These are phyloP conservation scores for Chesias legatella DNA, from an alignment of 2,888 invertebrate genomes.

Conservation along the genomic window DNA sequence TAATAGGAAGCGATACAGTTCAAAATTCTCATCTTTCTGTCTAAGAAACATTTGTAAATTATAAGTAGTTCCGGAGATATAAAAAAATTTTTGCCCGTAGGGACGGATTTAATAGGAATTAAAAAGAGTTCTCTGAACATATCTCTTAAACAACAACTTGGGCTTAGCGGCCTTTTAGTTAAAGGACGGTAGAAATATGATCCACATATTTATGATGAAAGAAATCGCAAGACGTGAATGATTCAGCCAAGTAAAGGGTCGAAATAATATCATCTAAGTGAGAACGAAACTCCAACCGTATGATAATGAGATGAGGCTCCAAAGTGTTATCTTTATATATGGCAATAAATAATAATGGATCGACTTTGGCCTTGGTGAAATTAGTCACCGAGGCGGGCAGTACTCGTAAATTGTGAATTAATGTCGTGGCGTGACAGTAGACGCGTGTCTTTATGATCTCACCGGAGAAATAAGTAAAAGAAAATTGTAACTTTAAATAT, in stretches of 20 bases:
- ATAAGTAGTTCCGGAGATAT: too few relatives aligned
- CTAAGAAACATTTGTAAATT: too few relatives aligned
- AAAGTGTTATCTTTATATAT: constrained; percentile 50
- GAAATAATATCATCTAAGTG: constrained; percentile 49
- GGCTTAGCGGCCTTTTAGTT: too few relatives aligned
- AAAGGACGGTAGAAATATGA: too few relatives aligned
- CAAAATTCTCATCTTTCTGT: too few relatives aligned
- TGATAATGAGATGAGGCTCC: constrained; percentile 35
- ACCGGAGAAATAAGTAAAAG: constrained; percentile 28
- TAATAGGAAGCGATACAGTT: too few relatives aligned
- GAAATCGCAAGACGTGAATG: constrained; percentile 55
- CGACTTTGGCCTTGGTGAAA: constrained; percentile 72
- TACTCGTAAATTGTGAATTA: constrained; percentile 47
- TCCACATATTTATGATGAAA: constrained; percentile 45
- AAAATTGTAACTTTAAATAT: too few relatives aligned
- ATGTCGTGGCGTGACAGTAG: constrained; percentile 43
- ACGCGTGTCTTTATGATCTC: constrained; percentile 33
- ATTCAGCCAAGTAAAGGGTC: constrained; percentile 62
- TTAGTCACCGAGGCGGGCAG: constrained; percentile 57
- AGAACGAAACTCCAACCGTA: constrained; percentile 42
- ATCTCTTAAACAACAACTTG: too few relatives aligned
- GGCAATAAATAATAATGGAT: constrained; percentile 77
- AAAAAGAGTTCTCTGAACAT: too few relatives aligned
- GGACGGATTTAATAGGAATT: too few relatives aligned
- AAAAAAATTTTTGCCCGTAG: too few relatives aligned